phyloP scores from a whole-genome alignment of 2,888 invertebrate species.

The Adelognathus sp. region DNA sequence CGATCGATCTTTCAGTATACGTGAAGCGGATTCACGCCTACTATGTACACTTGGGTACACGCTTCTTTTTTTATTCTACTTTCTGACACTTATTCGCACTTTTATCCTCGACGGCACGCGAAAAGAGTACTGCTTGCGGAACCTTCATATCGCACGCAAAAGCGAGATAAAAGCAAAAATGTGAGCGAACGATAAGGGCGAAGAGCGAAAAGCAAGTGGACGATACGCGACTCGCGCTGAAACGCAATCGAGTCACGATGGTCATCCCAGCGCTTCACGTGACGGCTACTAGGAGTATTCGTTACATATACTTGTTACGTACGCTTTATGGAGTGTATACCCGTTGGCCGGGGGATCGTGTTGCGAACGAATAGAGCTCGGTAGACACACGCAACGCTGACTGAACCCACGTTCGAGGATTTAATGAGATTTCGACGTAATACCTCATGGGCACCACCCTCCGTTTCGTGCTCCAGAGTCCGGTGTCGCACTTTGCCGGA shows the following conservation, averaged over 20 bases:
- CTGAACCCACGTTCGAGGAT: neutral
- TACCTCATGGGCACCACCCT: slow-evolving; percentile 7
- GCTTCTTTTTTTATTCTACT: too few relatives aligned
- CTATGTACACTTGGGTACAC: too few relatives aligned
- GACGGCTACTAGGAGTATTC: neutral
- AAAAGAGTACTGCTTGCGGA: too few relatives aligned
- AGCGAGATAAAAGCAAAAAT: neutral
- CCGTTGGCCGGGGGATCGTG: neutral
- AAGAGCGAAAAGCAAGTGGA: neutral
- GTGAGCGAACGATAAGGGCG: neutral
- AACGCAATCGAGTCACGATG: slow-evolving; percentile 2
- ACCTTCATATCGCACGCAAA: neutral
- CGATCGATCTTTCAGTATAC: too few relatives aligned
- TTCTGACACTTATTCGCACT: too few relatives aligned
- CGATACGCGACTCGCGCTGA: neutral
- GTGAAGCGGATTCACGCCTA: too few relatives aligned
- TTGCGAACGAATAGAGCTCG: neutral
- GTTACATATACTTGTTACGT: too few relatives aligned
- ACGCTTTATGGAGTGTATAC: neutral
- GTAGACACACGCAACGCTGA: slow-evolving; percentile 1
- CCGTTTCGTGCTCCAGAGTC: neutral
- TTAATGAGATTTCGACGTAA: slow-evolving; percentile 43
- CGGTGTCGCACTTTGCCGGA: slow-evolving; percentile 18
- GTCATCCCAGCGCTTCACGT: neutral
- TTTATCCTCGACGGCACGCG: too few relatives aligned